These are phyloP conservation scores for Cantharis rustica DNA, from an alignment of 2,888 invertebrate species.

Conservation along the genomic window DNA sequence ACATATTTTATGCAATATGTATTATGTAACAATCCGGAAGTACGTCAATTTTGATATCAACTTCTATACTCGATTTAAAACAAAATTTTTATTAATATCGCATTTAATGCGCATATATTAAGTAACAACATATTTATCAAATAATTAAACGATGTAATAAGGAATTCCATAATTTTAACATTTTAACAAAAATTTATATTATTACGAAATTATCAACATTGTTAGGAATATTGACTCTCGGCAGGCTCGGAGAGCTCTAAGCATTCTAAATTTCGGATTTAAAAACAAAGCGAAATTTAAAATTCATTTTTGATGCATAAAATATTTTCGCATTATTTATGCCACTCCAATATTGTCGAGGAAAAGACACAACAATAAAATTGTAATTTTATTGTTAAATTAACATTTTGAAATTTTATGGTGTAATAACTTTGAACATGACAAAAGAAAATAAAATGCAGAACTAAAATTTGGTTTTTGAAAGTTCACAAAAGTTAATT, in stretches of 20 bases:
- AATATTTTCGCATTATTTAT: not conserved
- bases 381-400: not conserved
- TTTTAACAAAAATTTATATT: not conserved
- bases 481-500: not conserved
- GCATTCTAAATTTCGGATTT: too few relatives aligned
- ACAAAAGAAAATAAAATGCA: not conserved
- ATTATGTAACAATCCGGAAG: not conserved
- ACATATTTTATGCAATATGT: not conserved
- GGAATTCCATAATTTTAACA: not conserved
- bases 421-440: not conserved
- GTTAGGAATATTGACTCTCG: too few relatives aligned
- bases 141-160: not conserved
- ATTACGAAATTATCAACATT: not conserved
- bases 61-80: not conserved
- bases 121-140: not conserved
- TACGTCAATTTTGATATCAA: not conserved
- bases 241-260: too few relatives aligned
- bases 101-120: not conserved
- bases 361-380: not conserved
- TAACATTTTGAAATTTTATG: not conserved
- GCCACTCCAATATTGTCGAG: not conserved
- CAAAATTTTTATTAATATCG: not conserved
- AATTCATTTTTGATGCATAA: not conserved
- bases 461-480: not conserved
- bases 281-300: not conserved